Base-by-base conservation (phyloP, 2,797 vertebrate genomes). In the Calcarius lapponicus region DNA sequence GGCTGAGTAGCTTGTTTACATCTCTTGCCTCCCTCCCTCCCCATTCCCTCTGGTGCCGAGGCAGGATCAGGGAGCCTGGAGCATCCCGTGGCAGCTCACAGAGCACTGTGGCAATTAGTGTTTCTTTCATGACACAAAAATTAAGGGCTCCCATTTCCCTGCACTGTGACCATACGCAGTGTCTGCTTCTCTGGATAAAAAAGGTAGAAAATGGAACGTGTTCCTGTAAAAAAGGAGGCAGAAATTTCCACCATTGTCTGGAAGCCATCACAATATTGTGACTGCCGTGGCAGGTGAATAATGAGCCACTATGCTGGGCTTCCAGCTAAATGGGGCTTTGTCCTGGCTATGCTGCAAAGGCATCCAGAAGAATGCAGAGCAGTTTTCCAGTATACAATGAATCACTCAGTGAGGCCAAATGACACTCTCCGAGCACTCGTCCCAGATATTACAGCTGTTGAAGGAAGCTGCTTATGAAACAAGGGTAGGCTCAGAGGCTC, bases 331-430 rank as follows among this genome's bases (percentile, higher is more conserved):
- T 86, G 92, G 78, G 76, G 29, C 92, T 97, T 96, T 96, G 84
- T 97, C 93, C 94, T 95, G 86, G 75, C 74, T 91, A 87, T 5
- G 62, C 56, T 36, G 93, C 81, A 80, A 94, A 97, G 92, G 53
- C 73, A 93, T 94, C 90, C 90, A 92, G 88, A 97, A 90, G 93
- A 97, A 96, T 95, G 90, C 82, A 79, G 96, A 97, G 87, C 88
- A 94, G 84, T 95, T 96, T 97, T 95, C 90, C 92, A 91, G 90
- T 85, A 87, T 69, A 94, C 74, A 96, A 74, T 97, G 95, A 97
- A 92, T 97, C 96, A 96, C 94, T 97, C 96, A 96, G 89, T 96
- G 96, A 96, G 94, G 94, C 93, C 95, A 93, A 81, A 47, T 86
- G 95, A 95, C 81, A 91, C 93, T 92, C 80, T 51, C 75, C 21